phyloP scores from a whole-genome alignment of 2,888 invertebrate species.

The Microdon myrmicae region DNA sequence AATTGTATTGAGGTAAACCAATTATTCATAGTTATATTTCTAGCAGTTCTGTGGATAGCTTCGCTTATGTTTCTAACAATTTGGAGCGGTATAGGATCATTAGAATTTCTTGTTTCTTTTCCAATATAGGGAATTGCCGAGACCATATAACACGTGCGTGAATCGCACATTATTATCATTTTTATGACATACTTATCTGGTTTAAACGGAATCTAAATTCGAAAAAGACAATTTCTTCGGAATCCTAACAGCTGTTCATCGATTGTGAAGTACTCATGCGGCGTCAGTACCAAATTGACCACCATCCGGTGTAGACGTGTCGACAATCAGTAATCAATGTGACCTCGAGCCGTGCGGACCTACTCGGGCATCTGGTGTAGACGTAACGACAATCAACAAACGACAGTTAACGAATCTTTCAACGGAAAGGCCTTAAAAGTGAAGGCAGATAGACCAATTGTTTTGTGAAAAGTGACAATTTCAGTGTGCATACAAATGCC shows the following conservation, averaged over 20 bases:
- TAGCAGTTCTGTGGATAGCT: conserved; percentile 49
- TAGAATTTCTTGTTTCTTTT: conserved; percentile 54
- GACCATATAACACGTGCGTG: conserved; percentile 46
- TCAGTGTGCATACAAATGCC: too few species aligned
- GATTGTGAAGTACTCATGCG: conserved; percentile 9
- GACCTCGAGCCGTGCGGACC: too few species aligned
- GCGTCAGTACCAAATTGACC: too few species aligned
- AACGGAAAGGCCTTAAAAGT: too few species aligned
- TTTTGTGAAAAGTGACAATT: too few species aligned
- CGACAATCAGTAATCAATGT: too few species aligned
- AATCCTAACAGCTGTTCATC: conserved; percentile 13
- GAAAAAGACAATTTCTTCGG: conserved; percentile 5
- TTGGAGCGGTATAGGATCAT: conserved; percentile 53
- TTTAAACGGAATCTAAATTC: conserved; percentile 8
- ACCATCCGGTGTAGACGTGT: too few species aligned
- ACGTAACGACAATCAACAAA: too few species aligned
- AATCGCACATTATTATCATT: conserved; percentile 11
- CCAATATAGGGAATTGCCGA: conserved; percentile 56
- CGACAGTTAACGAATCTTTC: too few species aligned
- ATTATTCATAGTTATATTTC: conserved; percentile 57
- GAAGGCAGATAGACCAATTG: too few species aligned
- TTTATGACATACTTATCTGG: conserved; percentile 14
- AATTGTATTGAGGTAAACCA: conserved; percentile 59
- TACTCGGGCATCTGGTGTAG: too few species aligned
- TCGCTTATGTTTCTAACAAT: conserved; percentile 53